These are phyloP conservation scores for Scotopteryx bipunctaria DNA, from an alignment of 2,888 invertebrate genomes.

Conservation along the genomic window DNA sequence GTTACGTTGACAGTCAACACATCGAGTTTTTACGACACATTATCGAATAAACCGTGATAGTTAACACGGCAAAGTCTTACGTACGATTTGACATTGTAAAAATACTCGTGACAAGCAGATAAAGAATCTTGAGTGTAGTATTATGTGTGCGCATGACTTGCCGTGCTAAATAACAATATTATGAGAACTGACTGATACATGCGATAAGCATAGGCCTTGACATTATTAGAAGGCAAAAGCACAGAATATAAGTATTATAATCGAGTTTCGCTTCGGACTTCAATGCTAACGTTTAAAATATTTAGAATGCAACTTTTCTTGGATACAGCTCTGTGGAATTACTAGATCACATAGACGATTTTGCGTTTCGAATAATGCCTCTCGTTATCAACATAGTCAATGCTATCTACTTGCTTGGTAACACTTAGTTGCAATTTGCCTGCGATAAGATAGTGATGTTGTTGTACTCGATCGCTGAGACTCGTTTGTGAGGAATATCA, in stretches of 20 bases:
- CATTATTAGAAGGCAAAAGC: slow-evolving; percentile 19
- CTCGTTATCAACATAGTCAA: slow-evolving; percentile 26
- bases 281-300: slow-evolving; percentile 14
- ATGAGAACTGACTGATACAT: slow-evolving; percentile 14
- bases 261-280: slow-evolving; percentile 2
- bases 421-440: slow-evolving; percentile 33
- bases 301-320: slow-evolving; percentile 7
- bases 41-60: slow-evolving; percentile 48
- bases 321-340: neutral
- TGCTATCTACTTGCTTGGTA: slow-evolving; percentile 21
- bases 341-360: neutral
- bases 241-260: neutral
- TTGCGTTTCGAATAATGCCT: slow-evolving; percentile 1
- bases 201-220: slow-evolving; percentile 25
- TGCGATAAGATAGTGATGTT: slow-evolving; percentile 35
- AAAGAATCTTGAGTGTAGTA: slow-evolving; percentile 32
- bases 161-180: slow-evolving; percentile 20
- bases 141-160: slow-evolving; percentile 23
- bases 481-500: slow-evolving; percentile 28
- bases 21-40: slow-evolving; percentile 58
- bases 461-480: slow-evolving; percentile 32
- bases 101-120: slow-evolving; percentile 47
- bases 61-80: slow-evolving; percentile 40
- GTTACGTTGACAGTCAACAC: slow-evolving; percentile 53
- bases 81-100: slow-evolving; percentile 44